Base-by-base conservation (phyloP, 2,113 vertebrate species). In the Oreochromis aureus region DNA sequence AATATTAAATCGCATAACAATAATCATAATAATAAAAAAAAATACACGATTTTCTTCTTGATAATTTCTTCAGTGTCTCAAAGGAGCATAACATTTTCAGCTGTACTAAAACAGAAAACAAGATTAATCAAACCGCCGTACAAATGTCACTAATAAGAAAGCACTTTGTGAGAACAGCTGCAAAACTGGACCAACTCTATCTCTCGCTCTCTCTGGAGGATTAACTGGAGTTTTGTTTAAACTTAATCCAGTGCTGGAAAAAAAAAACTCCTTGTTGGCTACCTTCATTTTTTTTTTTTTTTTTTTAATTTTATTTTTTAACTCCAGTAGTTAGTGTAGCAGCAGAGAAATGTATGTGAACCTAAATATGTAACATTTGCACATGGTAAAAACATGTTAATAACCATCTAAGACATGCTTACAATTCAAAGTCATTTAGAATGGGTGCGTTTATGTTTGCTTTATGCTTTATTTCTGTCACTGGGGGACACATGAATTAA, bases 291-390 rank as follows among this genome's bases (percentile, higher is more conserved):
- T 36, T 24, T 24, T 7, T 34, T 15, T 24, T 24, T 24, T 24
- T 24, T 24, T 24, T 24, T 24, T 2, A 2, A 2, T 73, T 73
- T 73, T 5, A 2, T 6, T 39, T 27, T 48, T 48, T 3, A 71
- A 83, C 32, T 56, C n/a, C 53, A 15, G 24, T 73, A n/a, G 44
- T 83, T 87, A 76, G 24, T 19, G 71, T 48, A 76, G 24, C 24
- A 69, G 86, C 24, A 90, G 84, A 86, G 69, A 10, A 81, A 73
- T 30, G 7, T 39, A 63, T 24, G 53, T 66, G 58, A 48, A 63
- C 34, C 46, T 24, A 80, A 89, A 86, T 92, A 89, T 89, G 83
- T 92, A 88, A 87, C n/a, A 91, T 96, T 95, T 96, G 93, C 91
- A 95, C 92, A 83, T 83, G 51, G 55, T 91, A n/a, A 92, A 93